Conservation (phyloP, 2,113 vertebrate genomes). For the Odocoileus virginianus region DNA sequence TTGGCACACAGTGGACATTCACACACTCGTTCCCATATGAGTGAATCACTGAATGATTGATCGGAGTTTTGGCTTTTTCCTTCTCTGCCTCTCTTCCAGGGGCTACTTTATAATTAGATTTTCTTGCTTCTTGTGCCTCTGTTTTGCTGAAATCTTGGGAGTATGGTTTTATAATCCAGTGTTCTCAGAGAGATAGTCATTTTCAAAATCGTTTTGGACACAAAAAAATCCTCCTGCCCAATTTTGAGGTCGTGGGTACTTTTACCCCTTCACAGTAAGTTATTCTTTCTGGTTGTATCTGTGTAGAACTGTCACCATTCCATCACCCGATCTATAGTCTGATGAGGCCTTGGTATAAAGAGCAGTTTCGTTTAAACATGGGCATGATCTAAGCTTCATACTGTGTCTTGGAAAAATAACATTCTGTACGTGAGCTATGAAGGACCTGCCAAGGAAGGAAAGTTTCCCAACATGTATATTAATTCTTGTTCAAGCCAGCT, state of each 20-base stretch:
- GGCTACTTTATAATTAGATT: not conserved
- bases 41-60: not conserved
- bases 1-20: not conserved
- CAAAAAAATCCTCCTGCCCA: not conserved
- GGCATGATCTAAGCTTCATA: not conserved
- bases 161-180: not conserved
- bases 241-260: not conserved
- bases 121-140: not conserved
- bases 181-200: not conserved
- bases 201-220: not conserved
- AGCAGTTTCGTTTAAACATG: not conserved
- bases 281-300: not conserved
- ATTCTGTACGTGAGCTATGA: not conserved
- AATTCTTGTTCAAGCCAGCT: not conserved
- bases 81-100: not conserved
- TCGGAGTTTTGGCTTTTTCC: not conserved
- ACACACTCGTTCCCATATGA: not conserved
- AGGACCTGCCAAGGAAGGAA: not conserved
- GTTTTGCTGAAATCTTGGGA: not conserved
- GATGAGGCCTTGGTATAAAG: not conserved
- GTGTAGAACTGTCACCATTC: not conserved
- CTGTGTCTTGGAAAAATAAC: not conserved
- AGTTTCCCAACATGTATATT: not conserved
- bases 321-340: not conserved
- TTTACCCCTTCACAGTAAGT: not conserved